Conservation (phyloP, 2,888 invertebrate genomes). For the Antitype chi region DNA sequence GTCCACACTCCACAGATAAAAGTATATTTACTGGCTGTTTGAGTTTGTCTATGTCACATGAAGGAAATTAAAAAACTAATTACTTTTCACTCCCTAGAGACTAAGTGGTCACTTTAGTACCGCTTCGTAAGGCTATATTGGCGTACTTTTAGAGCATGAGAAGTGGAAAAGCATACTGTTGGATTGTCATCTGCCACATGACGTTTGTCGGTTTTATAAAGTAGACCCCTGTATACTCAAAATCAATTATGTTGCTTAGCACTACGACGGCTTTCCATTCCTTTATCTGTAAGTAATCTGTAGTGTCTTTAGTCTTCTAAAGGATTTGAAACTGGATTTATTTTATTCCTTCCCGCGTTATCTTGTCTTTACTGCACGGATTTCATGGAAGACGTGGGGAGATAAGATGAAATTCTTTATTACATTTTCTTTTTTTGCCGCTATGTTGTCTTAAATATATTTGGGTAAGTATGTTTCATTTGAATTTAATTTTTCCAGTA, state of each 20-base stretch:
- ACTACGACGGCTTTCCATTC: background rate
- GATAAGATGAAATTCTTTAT: constrained; percentile 52
- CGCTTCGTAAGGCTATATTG: too few species aligned
- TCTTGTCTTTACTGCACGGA: constrained; percentile 37
- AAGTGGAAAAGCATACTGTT: too few species aligned
- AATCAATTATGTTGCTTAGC: background rate
- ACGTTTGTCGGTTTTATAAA: background rate
- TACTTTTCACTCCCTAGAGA: too few species aligned
- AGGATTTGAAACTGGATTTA: constrained; percentile 48
- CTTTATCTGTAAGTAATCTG: constrained; percentile 26
- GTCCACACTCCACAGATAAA: too few species aligned
- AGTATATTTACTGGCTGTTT: too few species aligned
- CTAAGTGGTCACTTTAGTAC: too few species aligned
- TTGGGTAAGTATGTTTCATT: background rate
- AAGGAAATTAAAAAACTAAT: too few species aligned
- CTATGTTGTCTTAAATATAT: background rate
- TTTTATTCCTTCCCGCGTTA: constrained; percentile 36
- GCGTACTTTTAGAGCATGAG: too few species aligned
- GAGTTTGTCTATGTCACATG: too few species aligned
- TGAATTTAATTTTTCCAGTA: background rate
- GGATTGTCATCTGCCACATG: background rate
- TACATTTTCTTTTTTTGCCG: constrained; percentile 31
- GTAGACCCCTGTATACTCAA: background rate
- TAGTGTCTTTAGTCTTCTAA: constrained; percentile 26
- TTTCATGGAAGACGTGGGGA: constrained; percentile 30